Conservation (phyloP, 2,113 vertebrate species). For the Xerus inauris region DNA sequence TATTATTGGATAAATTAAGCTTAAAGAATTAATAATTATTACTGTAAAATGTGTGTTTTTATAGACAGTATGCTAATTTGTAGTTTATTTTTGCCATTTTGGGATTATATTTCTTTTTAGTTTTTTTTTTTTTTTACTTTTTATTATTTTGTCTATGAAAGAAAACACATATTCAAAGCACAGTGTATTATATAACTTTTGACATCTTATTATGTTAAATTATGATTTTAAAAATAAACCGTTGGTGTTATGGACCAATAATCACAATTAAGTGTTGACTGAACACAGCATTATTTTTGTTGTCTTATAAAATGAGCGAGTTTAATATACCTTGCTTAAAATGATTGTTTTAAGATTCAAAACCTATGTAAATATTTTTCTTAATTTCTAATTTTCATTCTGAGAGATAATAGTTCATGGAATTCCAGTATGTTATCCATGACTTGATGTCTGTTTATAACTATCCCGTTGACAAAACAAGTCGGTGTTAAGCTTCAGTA, state of each 20-base stretch:
- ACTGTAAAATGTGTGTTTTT: neutral
- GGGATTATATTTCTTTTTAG: neutral
- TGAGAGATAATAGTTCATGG: neutral
- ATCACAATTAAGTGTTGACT: neutral
- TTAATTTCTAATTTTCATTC: neutral
- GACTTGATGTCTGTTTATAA: slow-evolving; percentile 49
- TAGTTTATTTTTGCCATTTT: neutral
- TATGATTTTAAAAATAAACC: neutral
- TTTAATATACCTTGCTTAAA: neutral
- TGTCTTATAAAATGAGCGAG: neutral
- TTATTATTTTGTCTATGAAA: neutral
- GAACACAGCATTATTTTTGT: neutral
- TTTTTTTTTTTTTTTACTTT: neutral
- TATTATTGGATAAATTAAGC: neutral
- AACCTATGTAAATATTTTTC: neutral
- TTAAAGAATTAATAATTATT: neutral
- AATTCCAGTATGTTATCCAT: slow-evolving; percentile 1
- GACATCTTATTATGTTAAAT: neutral
- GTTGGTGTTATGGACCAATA: neutral
- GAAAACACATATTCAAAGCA: neutral
- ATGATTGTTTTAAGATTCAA: neutral
- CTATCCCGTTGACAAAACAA: slow-evolving; percentile 55
- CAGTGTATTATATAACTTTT: neutral
- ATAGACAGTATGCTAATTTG: neutral
- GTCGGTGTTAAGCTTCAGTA: slow-evolving; percentile 65